These are phyloP conservation scores for Ramazzottius varieornatus DNA, from an alignment of 2,888 invertebrate species.

Conservation along the genomic window DNA sequence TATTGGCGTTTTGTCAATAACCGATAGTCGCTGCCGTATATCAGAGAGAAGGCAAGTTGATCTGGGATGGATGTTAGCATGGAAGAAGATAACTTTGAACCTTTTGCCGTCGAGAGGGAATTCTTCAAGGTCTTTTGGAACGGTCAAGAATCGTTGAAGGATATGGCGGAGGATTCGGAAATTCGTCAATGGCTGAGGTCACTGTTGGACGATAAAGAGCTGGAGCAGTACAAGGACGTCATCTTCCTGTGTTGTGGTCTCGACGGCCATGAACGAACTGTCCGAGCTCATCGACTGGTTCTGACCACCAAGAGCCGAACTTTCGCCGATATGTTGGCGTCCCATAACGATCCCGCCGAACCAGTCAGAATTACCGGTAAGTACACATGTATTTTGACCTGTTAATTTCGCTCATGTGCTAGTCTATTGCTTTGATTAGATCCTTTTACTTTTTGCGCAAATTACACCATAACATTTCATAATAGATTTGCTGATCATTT, in stretches of 20 bases:
- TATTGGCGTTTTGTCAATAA: too few species aligned
- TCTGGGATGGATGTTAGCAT: not conserved
- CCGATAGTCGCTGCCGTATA: too few species aligned
- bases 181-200: not conserved
- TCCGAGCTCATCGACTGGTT: not conserved
- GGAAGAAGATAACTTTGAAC: not conserved
- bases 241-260: not conserved
- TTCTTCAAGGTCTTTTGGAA: not conserved
- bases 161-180: not conserved
- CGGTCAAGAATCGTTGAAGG: not conserved
- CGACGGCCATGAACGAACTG: not conserved
- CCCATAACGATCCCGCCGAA: not conserved
- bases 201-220: not conserved
- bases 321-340: not conserved
- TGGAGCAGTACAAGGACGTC: not conserved
- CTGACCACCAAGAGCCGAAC: not conserved
- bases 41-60: too few species aligned
- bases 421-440: too few species aligned
- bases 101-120: not conserved
- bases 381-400: not conserved
- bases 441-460: too few species aligned
- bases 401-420: too few species aligned
- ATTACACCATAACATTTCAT: too few species aligned
- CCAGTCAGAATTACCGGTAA: not conserved
- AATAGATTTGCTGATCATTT: too few species aligned